Conservation (phyloP, 2,113 vertebrate genomes). For the Formicarius rufipectus region DNA sequence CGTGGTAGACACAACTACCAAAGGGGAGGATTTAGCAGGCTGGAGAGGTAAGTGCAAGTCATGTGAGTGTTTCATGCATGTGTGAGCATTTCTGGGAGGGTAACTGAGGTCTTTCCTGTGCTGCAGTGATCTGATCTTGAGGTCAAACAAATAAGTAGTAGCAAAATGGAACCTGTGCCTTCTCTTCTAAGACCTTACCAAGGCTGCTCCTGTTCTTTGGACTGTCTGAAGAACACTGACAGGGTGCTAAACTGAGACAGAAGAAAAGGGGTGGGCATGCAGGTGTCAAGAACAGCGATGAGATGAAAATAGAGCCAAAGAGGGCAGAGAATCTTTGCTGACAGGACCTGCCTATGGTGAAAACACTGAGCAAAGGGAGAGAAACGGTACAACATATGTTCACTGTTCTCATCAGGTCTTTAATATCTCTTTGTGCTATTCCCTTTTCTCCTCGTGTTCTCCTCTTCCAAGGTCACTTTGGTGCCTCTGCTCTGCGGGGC, state of each 20-base stretch:
- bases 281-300: not conserved
- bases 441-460: not conserved
- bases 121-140: not conserved
- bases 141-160: not conserved
- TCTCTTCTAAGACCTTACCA: not conserved
- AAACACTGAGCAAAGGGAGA: not conserved
- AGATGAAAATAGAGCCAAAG: not conserved
- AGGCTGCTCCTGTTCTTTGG: not conserved
- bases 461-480: constrained; percentile 69
- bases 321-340: not conserved
- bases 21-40: constrained; percentile 70
- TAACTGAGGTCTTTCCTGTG: not conserved
- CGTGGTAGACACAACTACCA: constrained; percentile 90
- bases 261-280: not conserved
- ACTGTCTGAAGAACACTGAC: not conserved
- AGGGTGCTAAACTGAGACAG: not conserved
- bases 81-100: not conserved
- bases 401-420: not conserved
- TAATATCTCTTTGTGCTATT: not conserved
- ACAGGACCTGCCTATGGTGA: not conserved
- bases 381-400: not conserved
- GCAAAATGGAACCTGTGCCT: not conserved
- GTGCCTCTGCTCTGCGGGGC: constrained; percentile 70
- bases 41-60: constrained; percentile 74
- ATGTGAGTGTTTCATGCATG: not conserved